Percentiles rank a stretch among this genome's conserved stretches.
These are phyloP conservation scores for Metacarcinus magister DNA, from an alignment of 2,888 invertebrate genomes.

Conservation along the genomic window DNA sequence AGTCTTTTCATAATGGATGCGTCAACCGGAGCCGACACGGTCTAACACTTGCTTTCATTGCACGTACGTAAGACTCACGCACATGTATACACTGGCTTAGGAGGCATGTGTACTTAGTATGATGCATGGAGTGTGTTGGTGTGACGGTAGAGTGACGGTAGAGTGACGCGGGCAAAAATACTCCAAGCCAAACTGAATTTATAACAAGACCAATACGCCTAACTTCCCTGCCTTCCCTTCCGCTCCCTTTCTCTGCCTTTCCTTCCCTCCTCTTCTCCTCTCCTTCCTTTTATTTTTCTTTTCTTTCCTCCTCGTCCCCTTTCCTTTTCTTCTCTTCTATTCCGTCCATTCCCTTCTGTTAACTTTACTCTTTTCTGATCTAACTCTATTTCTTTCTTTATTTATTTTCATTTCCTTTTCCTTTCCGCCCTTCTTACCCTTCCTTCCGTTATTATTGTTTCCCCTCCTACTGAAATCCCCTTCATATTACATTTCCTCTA, in stretches of 20 bases:
- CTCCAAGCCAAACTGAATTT: background rate
- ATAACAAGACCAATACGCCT: conserved; percentile 27
- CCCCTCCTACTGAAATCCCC: background rate
- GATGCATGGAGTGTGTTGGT: background rate
- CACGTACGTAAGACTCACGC: background rate
- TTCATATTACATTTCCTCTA: conserved; percentile 26
- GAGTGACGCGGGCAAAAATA: background rate
- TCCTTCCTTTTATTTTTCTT: background rate
- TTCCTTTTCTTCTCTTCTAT: background rate
- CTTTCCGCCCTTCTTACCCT: background rate
- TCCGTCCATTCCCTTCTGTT: background rate
- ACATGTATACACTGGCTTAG: background rate
- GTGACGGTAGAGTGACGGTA: background rate
- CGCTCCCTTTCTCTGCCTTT: background rate
- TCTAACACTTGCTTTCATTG: background rate
- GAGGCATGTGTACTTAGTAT: background rate
- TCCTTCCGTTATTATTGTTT: background rate
- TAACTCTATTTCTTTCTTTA: background rate
- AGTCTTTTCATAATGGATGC: background rate
- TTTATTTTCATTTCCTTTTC: background rate
- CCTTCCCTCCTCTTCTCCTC: background rate
- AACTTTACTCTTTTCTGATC: background rate
- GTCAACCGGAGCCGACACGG: background rate
- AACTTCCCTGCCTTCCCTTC: background rate
- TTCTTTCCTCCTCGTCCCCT: background rate